A percentile compares a stretch with the other conserved stretches of the same genome.
Evolutionary conservation across 1,140 invertebrate genomes (phyloP).

Genomic region (Calliopsis andreniformis): DNA sequence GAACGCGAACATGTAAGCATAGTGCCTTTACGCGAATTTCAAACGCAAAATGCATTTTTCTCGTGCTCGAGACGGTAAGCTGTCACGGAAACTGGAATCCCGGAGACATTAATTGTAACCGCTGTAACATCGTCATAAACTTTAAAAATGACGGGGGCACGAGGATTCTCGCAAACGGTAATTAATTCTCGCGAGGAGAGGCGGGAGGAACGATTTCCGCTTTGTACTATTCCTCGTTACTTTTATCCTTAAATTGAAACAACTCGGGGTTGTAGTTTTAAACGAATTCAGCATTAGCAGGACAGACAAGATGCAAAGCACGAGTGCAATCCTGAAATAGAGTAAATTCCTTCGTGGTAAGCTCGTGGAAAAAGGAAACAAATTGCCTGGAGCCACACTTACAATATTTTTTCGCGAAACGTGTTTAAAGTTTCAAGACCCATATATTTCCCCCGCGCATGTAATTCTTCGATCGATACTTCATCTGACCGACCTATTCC

Average conservation of each 20-base stretch:
- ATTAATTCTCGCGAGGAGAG: conserved; percentile 6
- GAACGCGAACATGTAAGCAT: neutral
- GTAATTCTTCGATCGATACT: conserved; percentile 45
- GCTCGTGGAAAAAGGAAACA: neutral
- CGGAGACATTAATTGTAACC: conserved; percentile 39
- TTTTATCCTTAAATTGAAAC: neutral
- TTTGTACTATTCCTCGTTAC: neutral
- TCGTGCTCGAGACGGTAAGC: neutral
- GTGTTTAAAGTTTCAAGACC: conserved; percentile 46
- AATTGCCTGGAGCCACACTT: conserved; percentile 18
- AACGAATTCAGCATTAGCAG: neutral
- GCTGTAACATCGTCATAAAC: conserved; percentile 13
- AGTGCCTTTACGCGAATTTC: neutral
- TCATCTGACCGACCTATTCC: conserved; percentile 34
- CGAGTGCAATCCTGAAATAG: conserved; percentile 1
- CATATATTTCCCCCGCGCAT: conserved; percentile 22
- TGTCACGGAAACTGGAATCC: neutral
- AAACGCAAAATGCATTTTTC: conserved; percentile 30
- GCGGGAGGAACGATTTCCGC: neutral
- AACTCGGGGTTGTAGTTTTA: neutral
- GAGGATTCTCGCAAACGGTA: neutral
- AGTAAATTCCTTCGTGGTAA: neutral
- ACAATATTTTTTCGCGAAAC: conserved; percentile 16
- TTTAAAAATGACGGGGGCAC: conserved; percentile 4
- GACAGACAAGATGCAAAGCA: neutral